Conservation (phyloP, 1,140 invertebrate species). For the Eumaeus atala region DNA sequence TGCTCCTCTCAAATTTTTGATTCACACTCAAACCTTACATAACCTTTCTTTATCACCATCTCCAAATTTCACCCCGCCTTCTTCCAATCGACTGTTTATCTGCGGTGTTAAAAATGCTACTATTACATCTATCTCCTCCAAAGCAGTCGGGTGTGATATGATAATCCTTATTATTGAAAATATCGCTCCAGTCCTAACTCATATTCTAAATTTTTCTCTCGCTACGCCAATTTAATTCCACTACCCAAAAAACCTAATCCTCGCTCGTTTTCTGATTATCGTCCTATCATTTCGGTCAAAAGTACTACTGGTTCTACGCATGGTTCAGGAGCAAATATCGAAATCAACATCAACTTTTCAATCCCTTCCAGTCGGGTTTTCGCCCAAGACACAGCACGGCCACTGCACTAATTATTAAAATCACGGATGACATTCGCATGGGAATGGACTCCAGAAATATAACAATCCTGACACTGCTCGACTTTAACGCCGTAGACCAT, state of each 20-base stretch:
- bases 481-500: neutral
- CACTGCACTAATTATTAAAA: neutral
- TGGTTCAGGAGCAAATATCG: neutral
- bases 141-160: neutral
- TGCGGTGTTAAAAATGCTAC: neutral
- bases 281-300: too few species aligned
- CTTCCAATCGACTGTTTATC: neutral
- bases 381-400: neutral
- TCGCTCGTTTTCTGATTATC: neutral
- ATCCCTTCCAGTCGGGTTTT: neutral
- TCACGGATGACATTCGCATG: neutral
- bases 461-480: neutral
- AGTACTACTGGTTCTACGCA: neutral
- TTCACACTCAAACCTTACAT: neutral
- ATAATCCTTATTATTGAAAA: neutral
- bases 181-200: neutral
- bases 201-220: conserved; percentile 3
- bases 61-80: neutral
- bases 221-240: neutral
- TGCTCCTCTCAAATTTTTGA: neutral
- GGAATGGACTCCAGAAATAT: neutral
- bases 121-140: neutral
- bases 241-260: neutral
- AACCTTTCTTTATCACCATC: neutral
- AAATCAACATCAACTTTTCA: neutral